Evolutionary conservation across 64 coral and sea anemone genomes (phyloP).

Genomic region (Pocillopora damicornis): DNA sequence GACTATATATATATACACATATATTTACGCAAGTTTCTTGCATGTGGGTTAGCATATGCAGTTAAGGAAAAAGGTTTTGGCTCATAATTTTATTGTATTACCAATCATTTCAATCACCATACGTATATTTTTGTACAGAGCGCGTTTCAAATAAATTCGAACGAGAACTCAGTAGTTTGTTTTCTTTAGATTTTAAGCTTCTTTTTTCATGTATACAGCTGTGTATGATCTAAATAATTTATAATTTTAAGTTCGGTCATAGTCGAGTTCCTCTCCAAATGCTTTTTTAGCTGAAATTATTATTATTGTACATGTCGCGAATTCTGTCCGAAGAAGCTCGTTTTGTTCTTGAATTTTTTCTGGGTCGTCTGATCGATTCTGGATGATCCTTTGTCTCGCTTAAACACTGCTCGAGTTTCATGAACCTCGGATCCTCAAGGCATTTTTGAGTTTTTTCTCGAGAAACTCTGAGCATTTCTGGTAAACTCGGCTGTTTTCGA

Average conservation of each 20-base stretch:
- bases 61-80: too few relatives aligned
- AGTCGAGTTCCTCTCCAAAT: too few relatives aligned
- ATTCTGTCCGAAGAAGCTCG: not conserved
- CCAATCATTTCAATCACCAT: too few relatives aligned
- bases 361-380: not conserved
- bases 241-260: not conserved
- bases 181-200: not conserved
- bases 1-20: too few relatives aligned
- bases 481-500: slow-evolving; percentile 52
- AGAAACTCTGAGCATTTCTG: slow-evolving; percentile 78
- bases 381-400: not conserved
- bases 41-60: too few relatives aligned
- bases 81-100: too few relatives aligned
- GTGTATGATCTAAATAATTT: not conserved
- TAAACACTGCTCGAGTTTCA: slow-evolving; percentile 73
- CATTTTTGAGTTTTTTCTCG: slow-evolving; percentile 74
- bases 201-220: not conserved
- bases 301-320: not conserved
- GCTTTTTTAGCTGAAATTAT: not conserved
- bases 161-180: not conserved
- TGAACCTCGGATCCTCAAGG: slow-evolving; percentile 76
- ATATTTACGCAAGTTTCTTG: too few relatives aligned
- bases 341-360: slow-evolving; percentile 13
- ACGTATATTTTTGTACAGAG: too few relatives aligned
- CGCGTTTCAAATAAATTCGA: not conserved